Conservation (phyloP, 1,140 invertebrate species). For the Coptotermes formosanus region DNA sequence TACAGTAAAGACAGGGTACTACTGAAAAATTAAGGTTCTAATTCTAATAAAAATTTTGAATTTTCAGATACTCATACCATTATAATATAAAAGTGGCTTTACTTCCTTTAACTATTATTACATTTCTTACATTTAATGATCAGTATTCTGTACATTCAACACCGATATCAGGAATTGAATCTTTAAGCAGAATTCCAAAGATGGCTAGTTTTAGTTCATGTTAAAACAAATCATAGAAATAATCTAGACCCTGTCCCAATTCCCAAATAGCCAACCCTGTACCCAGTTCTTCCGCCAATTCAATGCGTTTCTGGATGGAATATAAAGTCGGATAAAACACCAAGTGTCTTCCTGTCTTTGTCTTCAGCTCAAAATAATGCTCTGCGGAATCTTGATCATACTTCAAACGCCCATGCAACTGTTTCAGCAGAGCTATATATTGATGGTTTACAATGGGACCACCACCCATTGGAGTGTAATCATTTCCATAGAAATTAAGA, state of each 20-base stretch:
- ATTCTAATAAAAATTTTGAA: too few relatives aligned
- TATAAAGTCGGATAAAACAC: slow-evolving; percentile 88
- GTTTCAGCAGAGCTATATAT: slow-evolving; percentile 69
- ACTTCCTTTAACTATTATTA: too few relatives aligned
- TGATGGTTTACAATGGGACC: slow-evolving; percentile 76
- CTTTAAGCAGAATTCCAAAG: too few relatives aligned
- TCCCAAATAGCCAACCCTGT: slow-evolving; percentile 93
- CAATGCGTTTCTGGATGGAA: slow-evolving; percentile 77
- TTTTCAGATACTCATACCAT: too few relatives aligned
- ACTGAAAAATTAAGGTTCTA: too few relatives aligned
- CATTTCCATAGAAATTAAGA: slow-evolving; percentile 92
- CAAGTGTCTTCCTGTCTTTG: slow-evolving; percentile 57
- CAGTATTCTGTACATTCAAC: too few relatives aligned
- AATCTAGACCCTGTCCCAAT: slow-evolving; percentile 90
- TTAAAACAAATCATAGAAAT: slow-evolving; percentile 92
- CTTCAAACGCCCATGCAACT: slow-evolving; percentile 67
- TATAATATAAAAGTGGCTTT: too few relatives aligned
- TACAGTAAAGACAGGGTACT: too few relatives aligned
- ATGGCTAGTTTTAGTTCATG: not conserved
- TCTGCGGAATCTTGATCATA: slow-evolving; percentile 79
- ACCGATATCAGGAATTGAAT: too few relatives aligned
- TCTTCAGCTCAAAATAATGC: slow-evolving; percentile 82
- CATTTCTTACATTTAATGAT: too few relatives aligned
- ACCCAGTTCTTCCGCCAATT: slow-evolving; percentile 74
- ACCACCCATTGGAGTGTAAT: slow-evolving; percentile 74